phyloP scores from a whole-genome alignment of 2,888 invertebrate species.

The Melanargia galathea region DNA sequence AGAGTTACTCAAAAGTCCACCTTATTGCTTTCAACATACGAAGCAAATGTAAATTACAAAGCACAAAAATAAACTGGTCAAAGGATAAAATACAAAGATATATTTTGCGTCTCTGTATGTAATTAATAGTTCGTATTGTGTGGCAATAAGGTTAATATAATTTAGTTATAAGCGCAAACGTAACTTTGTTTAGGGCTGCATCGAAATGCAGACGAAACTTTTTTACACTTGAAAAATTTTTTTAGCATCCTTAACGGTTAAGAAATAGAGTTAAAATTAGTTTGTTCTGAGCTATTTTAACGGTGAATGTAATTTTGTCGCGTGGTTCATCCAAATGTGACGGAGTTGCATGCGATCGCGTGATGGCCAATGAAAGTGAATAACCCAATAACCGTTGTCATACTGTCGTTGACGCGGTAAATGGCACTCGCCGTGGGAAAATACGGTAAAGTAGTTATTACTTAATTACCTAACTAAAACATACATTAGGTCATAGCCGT shows the following conservation, averaged over 20 bases:
- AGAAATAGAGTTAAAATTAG: conserved; percentile 37
- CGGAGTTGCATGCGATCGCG: conserved; percentile 68
- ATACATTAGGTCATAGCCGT: no score
- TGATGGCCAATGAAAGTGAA: conserved; percentile 68
- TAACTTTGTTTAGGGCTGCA: conserved; percentile 35
- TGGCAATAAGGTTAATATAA: conserved; percentile 7
- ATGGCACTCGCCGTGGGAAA: conserved; percentile 57
- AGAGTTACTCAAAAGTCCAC: conserved; percentile 26
- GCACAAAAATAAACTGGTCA: not conserved
- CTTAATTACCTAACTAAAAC: not conserved
- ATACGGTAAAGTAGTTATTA: conserved; percentile 25
- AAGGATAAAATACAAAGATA: conserved; percentile 14
- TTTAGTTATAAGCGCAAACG: not conserved
- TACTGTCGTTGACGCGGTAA: conserved; percentile 59
- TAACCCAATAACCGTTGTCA: conserved; percentile 67
- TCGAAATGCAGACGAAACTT: conserved; percentile 11
- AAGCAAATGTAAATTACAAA: not conserved
- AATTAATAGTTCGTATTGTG: not conserved
- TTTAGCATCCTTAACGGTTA: conserved; percentile 6
- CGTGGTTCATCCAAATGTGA: conserved; percentile 58
- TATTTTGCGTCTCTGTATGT: not conserved
- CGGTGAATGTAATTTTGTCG: conserved; percentile 21
- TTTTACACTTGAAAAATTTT: not conserved
- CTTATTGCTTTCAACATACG: conserved; percentile 14
- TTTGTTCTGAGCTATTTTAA: not conserved